Conservation (phyloP, 1,140 invertebrate genomes). For the Ectropis grisescens region DNA sequence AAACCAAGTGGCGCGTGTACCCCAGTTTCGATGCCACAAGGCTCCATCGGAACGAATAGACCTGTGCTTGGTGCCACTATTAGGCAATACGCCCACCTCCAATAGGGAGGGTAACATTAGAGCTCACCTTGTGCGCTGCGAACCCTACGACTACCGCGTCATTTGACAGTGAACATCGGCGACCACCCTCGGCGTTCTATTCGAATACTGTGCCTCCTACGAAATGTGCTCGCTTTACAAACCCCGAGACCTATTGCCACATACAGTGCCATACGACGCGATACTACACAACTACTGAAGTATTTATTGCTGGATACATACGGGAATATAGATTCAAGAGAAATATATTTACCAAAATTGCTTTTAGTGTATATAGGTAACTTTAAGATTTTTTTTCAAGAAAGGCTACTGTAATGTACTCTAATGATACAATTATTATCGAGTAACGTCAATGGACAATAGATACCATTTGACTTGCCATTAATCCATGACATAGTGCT, state of each 20-base stretch:
- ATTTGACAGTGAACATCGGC: slow-evolving; percentile 32
- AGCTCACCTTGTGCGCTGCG: slow-evolving; percentile 69
- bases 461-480: slow-evolving; percentile 64
- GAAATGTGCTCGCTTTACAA: too few relatives aligned
- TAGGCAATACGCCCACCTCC: slow-evolving; percentile 69
- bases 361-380: slow-evolving; percentile 68
- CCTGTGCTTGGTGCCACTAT: slow-evolving; percentile 65
- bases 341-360: slow-evolving; percentile 68
- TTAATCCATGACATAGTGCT: slow-evolving; percentile 53
- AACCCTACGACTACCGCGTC: slow-evolving; percentile 55
- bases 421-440: slow-evolving; percentile 70
- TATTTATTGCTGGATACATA: slow-evolving; percentile 70
- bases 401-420: slow-evolving; percentile 69
- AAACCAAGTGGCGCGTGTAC: slow-evolving; percentile 24
- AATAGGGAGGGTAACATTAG: slow-evolving; percentile 67
- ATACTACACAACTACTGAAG: slow-evolving; percentile 63
- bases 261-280: slow-evolving; percentile 39
- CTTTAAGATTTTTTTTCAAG: slow-evolving; percentile 66
- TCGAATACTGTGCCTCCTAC: too few relatives aligned
- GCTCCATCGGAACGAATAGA: slow-evolving; percentile 50
- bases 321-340: slow-evolving; percentile 67
- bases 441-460: slow-evolving; percentile 68
- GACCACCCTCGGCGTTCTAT: slow-evolving; percentile 3
- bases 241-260: too few relatives aligned
- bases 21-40: slow-evolving; percentile 29